phyloP scores from a whole-genome alignment of 2,113 vertebrate genomes.

The Pristiophorus japonicus region DNA sequence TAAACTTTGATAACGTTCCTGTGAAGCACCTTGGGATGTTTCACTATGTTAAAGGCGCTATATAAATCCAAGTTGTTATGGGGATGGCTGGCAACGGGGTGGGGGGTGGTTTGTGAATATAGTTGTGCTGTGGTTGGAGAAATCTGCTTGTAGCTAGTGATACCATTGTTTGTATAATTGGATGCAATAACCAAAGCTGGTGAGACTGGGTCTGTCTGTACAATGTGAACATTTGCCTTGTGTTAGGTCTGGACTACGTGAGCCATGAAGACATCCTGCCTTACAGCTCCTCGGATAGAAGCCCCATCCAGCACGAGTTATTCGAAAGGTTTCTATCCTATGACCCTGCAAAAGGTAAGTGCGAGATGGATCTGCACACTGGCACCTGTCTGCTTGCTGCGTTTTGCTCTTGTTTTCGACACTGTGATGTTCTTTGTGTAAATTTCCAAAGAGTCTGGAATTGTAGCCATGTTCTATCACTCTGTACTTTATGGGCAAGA shows the following conservation, averaged over 20 bases:
- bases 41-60: not conserved
- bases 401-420: not conserved
- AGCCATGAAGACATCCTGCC: constrained; percentile 97
- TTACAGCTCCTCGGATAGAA: constrained; percentile 84
- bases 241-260: constrained; percentile 88
- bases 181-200: not conserved
- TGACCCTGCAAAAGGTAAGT: constrained; percentile 82
- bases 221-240: constrained; percentile 37
- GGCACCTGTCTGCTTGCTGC: not conserved
- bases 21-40: not conserved
- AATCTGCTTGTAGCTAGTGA: not conserved
- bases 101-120: not conserved
- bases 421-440: not conserved
- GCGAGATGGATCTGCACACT: no score
- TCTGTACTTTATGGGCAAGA: not conserved
- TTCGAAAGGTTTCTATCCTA: constrained; percentile 92
- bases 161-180: not conserved
- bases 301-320: constrained; percentile 93
- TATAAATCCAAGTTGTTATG: not conserved
- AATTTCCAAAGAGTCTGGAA: not conserved
- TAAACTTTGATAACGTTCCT: not conserved
- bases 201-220: not conserved
- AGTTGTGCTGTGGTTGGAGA: no score
- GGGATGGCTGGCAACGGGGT: not conserved
- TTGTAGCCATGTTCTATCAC: not conserved